phyloP scores from a whole-genome alignment of 2,113 vertebrate species.

The Galbula dea region DNA sequence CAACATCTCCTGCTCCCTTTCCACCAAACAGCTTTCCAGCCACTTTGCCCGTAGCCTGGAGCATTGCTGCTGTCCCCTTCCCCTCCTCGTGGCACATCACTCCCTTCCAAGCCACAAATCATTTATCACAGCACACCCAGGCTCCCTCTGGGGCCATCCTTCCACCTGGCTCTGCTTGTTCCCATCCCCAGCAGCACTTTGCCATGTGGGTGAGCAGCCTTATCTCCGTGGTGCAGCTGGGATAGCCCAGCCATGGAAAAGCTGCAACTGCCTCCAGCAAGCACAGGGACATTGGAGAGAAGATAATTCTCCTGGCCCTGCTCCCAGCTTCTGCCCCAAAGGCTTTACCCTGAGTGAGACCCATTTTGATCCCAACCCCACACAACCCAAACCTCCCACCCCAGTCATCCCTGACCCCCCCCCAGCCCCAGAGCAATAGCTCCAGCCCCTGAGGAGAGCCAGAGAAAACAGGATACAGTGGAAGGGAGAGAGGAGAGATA shows the following conservation, averaged over 20 bases:
- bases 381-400: not conserved
- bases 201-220: accelerated
- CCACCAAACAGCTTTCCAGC: no score
- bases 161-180: not conserved
- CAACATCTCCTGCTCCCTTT: no score
- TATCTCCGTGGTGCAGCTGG: slow-evolving; percentile 23
- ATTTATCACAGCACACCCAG: not conserved
- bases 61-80: not conserved
- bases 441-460: not conserved
- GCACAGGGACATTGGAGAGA: accelerated
- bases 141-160: not conserved
- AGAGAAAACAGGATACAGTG: not conserved
- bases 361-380: accelerated
- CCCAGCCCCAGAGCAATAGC: accelerated
- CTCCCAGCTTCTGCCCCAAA: not conserved
- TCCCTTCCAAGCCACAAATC: not conserved
- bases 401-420: accelerated
- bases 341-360: not conserved
- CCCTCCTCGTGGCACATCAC: not conserved
- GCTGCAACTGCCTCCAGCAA: accelerated
- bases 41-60: no score
- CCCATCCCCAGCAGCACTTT: not conserved
- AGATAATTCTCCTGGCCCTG: not conserved
- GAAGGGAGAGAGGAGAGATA: accelerated
- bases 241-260: not conserved